phyloP scores from a whole-genome alignment of 30 jellyfish, hydroid and myxozoan genomes.

The Calvadosia cruxmelitensis region DNA sequence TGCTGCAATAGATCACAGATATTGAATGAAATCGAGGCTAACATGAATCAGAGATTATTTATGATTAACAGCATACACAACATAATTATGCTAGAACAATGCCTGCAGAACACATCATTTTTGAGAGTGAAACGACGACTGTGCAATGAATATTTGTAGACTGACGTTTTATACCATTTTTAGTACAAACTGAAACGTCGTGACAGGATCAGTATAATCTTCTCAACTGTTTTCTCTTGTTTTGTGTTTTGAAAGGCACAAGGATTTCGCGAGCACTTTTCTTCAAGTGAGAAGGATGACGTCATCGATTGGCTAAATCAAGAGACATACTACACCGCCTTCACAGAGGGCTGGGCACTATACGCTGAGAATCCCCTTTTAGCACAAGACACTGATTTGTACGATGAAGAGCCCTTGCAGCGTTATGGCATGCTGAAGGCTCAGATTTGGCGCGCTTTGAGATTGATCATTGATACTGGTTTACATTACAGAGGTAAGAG shows the following conservation, averaged over 20 bases:
- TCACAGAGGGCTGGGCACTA: conserved; percentile 97
- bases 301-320: conserved; percentile 78
- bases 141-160: too few species aligned
- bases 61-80: too few species aligned
- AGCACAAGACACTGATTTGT: conserved; percentile 65
- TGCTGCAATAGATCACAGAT: too few species aligned
- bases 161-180: too few species aligned
- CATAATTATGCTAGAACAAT: too few species aligned
- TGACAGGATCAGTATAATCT: not conserved
- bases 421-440: conserved; percentile 86
- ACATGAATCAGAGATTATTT: too few species aligned
- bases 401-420: conserved; percentile 44
- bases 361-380: conserved; percentile 88
- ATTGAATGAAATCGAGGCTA: too few species aligned
- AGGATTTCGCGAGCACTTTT: conserved; percentile 84
- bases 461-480: conserved; percentile 90
- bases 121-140: too few species aligned
- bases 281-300: conserved; percentile 43
- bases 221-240: not conserved
- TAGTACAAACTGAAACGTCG: too few species aligned
- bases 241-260: conserved; percentile 81
- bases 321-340: conserved; percentile 76
- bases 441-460: conserved; percentile 93
- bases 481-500: conserved; percentile 68
- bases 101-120: too few species aligned